Conservation (phyloP, 2,113 vertebrate genomes). For the Siniperca knerii region DNA sequence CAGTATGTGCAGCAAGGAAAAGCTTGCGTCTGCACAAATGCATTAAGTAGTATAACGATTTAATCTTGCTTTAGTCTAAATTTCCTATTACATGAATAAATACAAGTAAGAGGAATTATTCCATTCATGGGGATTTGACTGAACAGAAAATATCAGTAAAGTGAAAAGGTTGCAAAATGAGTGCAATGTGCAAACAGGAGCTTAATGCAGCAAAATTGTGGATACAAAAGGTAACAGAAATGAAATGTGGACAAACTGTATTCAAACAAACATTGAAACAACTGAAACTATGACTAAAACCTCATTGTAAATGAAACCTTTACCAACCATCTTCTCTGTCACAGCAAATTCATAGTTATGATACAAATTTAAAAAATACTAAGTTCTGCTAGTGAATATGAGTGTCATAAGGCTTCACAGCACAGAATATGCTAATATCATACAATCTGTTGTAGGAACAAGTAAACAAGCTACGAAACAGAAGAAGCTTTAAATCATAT, state of each 20-base stretch:
- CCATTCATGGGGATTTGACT: neutral
- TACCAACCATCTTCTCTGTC: neutral
- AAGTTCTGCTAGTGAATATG: neutral
- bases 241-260: neutral
- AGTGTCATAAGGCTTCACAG: neutral
- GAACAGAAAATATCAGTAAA: neutral
- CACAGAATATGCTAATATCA: neutral
- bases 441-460: neutral
- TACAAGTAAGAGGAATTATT: neutral
- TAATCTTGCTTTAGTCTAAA: neutral
- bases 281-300: neutral
- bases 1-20: neutral
- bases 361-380: neutral
- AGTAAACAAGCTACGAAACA: neutral
- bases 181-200: neutral
- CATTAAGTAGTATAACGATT: neutral
- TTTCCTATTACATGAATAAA: conserved; percentile 5
- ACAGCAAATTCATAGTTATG: neutral
- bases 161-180: neutral
- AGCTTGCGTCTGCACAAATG: neutral
- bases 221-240: neutral
- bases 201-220: neutral
- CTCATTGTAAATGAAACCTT: neutral
- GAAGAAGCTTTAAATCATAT: neutral
- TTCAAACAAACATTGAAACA: neutral